Evolutionary conservation across 2,888 invertebrate genomes (phyloP).

Genomic region (Hyposoter didymator): DNA sequence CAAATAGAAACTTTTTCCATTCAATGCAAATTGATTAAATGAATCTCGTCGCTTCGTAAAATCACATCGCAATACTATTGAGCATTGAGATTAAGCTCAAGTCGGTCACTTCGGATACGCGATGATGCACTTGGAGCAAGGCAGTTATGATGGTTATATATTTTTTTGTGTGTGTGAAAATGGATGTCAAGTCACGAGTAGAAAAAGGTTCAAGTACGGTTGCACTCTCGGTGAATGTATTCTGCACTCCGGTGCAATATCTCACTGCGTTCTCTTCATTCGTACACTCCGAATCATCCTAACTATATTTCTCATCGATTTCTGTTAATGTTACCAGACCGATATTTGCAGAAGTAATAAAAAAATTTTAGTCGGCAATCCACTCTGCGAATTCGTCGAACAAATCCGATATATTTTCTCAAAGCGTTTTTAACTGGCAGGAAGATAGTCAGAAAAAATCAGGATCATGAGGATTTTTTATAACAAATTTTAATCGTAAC

Average conservation of each 20-base stretch:
- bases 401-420: slow-evolving; percentile 6
- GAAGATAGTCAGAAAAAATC: neutral
- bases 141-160: slow-evolving; percentile 19
- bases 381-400: slow-evolving; percentile 23
- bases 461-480: neutral
- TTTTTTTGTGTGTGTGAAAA: slow-evolving; percentile 30
- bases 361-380: slow-evolving; percentile 4
- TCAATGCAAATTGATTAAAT: neutral
- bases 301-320: slow-evolving; percentile 26
- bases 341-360: slow-evolving; percentile 18
- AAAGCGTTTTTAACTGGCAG: neutral
- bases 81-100: slow-evolving; percentile 10
- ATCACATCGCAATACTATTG: neutral
- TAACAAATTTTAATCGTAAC: neutral
- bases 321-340: slow-evolving; percentile 29
- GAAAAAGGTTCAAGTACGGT: slow-evolving; percentile 32
- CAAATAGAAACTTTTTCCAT: neutral
- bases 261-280: slow-evolving; percentile 34
- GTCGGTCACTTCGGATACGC: slow-evolving; percentile 30
- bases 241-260: slow-evolving; percentile 55
- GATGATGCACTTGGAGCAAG: slow-evolving; percentile 26
- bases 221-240: slow-evolving; percentile 51
- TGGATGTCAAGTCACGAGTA: slow-evolving; percentile 35
- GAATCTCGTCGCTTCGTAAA: slow-evolving; percentile 4
- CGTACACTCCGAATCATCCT: slow-evolving; percentile 9